Evolutionary conservation across 2,888 invertebrate species (phyloP).

Genomic region (Glyphotaelius pellucidus): DNA sequence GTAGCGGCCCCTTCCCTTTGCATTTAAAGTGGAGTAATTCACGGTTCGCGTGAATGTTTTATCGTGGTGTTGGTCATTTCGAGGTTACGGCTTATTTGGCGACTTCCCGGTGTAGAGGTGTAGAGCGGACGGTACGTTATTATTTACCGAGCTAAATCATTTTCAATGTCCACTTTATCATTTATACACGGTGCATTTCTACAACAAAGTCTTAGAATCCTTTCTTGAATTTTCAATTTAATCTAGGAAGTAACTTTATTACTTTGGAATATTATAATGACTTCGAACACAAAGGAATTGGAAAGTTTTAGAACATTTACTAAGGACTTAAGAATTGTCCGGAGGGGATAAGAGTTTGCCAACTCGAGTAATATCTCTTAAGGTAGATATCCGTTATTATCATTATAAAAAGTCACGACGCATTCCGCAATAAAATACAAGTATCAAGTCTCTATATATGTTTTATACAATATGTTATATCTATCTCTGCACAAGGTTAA

Average conservation of each 20-base stretch:
- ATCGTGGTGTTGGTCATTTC: conserved; percentile 15
- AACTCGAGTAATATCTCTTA: background rate
- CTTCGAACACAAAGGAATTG: background rate
- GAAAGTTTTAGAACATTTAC: background rate
- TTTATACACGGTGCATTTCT: background rate
- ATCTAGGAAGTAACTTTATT: background rate
- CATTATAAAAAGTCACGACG: background rate
- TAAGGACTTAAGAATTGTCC: background rate
- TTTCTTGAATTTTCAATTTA: background rate
- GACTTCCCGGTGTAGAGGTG: background rate
- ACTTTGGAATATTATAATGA: background rate
- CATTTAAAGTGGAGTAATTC: conserved; percentile 7
- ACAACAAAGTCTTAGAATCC: background rate
- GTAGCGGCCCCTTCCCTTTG: background rate
- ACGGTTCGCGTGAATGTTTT: conserved; percentile 25
- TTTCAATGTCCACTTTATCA: background rate
- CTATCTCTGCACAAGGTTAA: too few relatives aligned
- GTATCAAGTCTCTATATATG: background rate
- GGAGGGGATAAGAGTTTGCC: background rate
- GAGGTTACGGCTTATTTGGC: conserved; percentile 21
- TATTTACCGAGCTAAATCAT: background rate
- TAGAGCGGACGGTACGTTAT: background rate
- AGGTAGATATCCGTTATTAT: background rate
- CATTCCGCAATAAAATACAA: background rate
- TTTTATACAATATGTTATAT: too few relatives aligned